Evolutionary conservation across 2,797 vertebrate genomes (phyloP), one percentile per base, ranked within the genome.

Genomic region (Gymnodraco acuticeps): DNA sequence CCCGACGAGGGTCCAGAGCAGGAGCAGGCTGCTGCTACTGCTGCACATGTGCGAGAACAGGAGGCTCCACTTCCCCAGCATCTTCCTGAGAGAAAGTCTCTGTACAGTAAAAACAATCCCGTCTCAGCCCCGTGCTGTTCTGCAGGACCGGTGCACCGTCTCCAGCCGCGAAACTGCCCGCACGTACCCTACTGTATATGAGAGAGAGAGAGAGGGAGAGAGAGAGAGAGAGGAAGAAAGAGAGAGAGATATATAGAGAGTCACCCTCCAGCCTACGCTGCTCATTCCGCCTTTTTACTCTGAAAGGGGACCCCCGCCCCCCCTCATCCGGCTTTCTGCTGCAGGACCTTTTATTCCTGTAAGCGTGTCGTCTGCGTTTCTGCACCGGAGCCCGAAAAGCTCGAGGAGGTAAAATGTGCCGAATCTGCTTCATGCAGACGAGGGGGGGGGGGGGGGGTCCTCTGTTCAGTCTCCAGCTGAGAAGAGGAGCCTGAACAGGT

Each of bases 1-100:
- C 82, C 93, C 94, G 80, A 96, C 87, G 77, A 93, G 93, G 78
- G 96, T 93, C 95, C 96, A 95, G 67, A 96, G 91, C 74, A 97
- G 80, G 70, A 95, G 88, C 74, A 93, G 53, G 33, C 89, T 83
- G 70, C 59, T 83, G 86, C 27, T 27, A 27, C 51, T 84, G 86
- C 92, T 77, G 89, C 91, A 93, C 91, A 88, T 90, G 91, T 90
- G 93, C 84, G 91, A 89, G 62, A 82, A 55, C 56, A 82, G 67
- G 83, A 74, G 90, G 73, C 88, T 93, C 90, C 91, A 83, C 53
- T 87, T 88, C 82, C 89, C 80, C 88, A 85, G 87, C 98, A 98
- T 98, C 92, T 88, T 84, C 73, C 70, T 56, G 33, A 4, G 55
- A 1, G 0, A 23, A 17, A 50, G 42, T 9, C 8, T 56, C 16